Evolutionary conservation across 2,888 invertebrate species (phyloP), one percentile per base, ranked within the genome.

Genomic region (Crematogaster levior): DNA sequence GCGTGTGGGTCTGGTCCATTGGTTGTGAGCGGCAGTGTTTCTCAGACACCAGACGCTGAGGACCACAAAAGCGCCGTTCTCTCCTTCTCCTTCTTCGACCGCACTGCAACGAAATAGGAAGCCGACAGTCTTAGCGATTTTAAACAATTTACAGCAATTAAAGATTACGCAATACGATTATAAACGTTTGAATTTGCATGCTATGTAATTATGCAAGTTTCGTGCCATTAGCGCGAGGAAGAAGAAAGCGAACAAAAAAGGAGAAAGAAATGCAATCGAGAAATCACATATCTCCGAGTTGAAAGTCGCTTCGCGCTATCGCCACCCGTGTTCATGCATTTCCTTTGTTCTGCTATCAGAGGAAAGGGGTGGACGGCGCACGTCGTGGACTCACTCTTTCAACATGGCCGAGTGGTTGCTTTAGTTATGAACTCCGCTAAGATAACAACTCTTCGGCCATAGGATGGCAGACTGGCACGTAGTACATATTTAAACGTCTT

Each of bases 1-100:
- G 74, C 85, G 82, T 81, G 86, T 85, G 84, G 63, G 85, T 88
- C 89, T 86, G 91, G 91, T 87, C 91, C 90, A 90, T 87, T 83
- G 89, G 85, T 89, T 91, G 91, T 88, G 90, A 86, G 81, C 86
- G 85, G 75, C 91, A 91, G 91, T 91, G 90, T 90, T 90, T 91
- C 91, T 89, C 91, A 91, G 88, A 83, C 83, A 58, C 61, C 79
- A 73, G 72, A 83, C 81, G 79, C 73, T 37, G 60, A 9, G 46
- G 18, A 53, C 15, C 40, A n/a, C 34, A 43, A 34, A 40, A 24
- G 34, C 81, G 63, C 63, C 60, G 15, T 34, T 75, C 37, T 66
- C 48, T 24, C 58, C 37, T 56, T 40, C 40, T 18, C 27, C 61
- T 15, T 18, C 30, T 15, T 18, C 48, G 18, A 12, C 3, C 37